Evolutionary conservation across 1,140 invertebrate species (phyloP), one percentile per base, ranked within the genome.

Genomic region (Ooceraea biroi): DNA sequence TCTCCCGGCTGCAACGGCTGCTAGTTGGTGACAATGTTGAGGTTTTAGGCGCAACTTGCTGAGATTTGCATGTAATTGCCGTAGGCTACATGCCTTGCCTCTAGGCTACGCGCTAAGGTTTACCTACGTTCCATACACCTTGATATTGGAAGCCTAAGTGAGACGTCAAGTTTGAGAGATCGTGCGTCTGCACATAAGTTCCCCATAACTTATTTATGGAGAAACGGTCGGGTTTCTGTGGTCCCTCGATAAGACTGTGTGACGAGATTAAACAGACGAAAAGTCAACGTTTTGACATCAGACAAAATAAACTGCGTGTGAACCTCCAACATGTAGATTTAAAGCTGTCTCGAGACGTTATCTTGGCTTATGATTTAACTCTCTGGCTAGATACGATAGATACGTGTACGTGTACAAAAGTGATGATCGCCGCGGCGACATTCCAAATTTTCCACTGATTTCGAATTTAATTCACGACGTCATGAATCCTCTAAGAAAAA

Each of bases 1-100:
- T 69, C 25, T 22, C 44, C 27, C 10, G n/a, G 17, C 17, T 19
- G 30, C 60, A 17, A 65, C n/a, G 14, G 1, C 44, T 82, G 12
- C 27, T 50, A 30, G 57, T 66, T 73, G 27, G 14, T 55, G 78
- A 85, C 84, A 52, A 14, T 84, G 82, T 78, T 89, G 69, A 85
- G 88, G 85, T 87, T 87, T 87, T 87, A 69, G 60, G 52, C 55
- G 58, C 63, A 80, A 82, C 85, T 84, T 84, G 89, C 63, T 78
- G 66, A 84, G 83, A 91, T 91, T 91, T 90, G 90, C 89, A 91
- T 91, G 78, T 91, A 89, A 91, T 91, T 90, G 90, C 87, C 46
- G 77, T 77, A 87, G 83, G 55, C 71, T 82, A 63, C 80, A 76
- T 66, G 84, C 61, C 76, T 55, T 71, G 63, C 83, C 50, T 85